A percentile compares a stretch with the other conserved stretches of the same genome.
Conservation (phyloP, 2,113 vertebrate species). For the Xyrauchen texanus region DNA sequence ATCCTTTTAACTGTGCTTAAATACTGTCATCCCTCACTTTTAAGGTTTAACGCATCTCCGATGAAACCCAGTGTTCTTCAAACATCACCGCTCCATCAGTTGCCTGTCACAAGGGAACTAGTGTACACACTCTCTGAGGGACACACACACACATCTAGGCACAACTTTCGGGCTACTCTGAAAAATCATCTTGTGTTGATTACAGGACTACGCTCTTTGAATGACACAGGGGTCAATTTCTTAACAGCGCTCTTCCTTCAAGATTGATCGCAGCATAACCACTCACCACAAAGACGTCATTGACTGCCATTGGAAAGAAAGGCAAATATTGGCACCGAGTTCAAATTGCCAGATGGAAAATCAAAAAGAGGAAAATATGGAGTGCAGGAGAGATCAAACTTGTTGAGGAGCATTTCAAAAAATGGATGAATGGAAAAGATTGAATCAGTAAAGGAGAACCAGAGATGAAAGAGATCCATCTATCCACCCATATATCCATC, state of each 20-base stretch:
- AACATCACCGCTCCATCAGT: no score
- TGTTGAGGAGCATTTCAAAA: not conserved
- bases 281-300: constrained; percentile 57
- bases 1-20: no score
- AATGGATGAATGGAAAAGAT: no score
- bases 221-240: constrained; percentile 45
- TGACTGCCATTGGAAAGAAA: constrained; percentile 48
- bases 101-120: no score
- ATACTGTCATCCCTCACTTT: no score
- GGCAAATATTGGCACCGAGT: constrained; percentile 48
- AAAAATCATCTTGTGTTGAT: constrained; percentile 27
- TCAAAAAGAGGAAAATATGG: constrained; percentile 26
- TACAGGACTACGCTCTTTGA: constrained; percentile 12
- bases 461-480: no score
- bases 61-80: no score
- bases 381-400: not conserved
- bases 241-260: constrained; percentile 4
- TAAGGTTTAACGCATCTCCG: no score
- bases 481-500: no score
- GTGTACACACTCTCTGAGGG: not conserved
- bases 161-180: not conserved
- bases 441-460: no score
- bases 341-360: constrained; percentile 46
- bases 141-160: not conserved
- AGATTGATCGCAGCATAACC: constrained; percentile 46